Conservation (phyloP, 64 coral and sea anemone genomes). For the Montipora sp. region DNA sequence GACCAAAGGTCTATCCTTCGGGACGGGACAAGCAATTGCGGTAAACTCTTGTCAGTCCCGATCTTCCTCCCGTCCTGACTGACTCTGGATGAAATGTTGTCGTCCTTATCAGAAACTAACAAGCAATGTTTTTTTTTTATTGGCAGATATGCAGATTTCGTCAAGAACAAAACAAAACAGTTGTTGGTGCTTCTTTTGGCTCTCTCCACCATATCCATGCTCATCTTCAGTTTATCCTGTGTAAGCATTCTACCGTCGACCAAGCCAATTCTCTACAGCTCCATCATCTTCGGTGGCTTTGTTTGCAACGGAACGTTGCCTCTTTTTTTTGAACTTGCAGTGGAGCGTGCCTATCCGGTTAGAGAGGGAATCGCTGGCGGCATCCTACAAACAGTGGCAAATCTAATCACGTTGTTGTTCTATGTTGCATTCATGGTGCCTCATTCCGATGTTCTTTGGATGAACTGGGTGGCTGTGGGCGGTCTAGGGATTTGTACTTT, state of each 20-base stretch:
- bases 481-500: constrained; percentile 43
- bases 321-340: constrained; percentile 62
- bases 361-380: constrained; percentile 44
- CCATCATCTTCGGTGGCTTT: constrained; percentile 59
- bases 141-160: constrained; percentile 54
- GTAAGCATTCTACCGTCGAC: constrained; percentile 62
- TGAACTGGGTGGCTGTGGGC: constrained; percentile 78
- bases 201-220: constrained; percentile 27
- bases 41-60: no score
- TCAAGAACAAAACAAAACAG: constrained; percentile 64
- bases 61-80: no score
- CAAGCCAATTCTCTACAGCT: constrained; percentile 57
- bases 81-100: no score
- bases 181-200: constrained; percentile 33
- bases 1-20: no score
- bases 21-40: no score
- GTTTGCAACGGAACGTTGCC: constrained; percentile 65
- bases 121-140: neutral
- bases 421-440: constrained; percentile 66
- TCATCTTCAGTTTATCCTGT: constrained; percentile 73
- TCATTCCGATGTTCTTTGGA: constrained; percentile 18
- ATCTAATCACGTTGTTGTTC: constrained; percentile 41
- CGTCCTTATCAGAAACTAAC: neutral
- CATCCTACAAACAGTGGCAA: neutral
- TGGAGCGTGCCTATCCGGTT: constrained; percentile 69